Percentiles rank a stretch among this genome's conserved stretches.
phyloP scores from a whole-genome alignment of 2,797 vertebrate species.

The Pyrrhura leucotis region DNA sequence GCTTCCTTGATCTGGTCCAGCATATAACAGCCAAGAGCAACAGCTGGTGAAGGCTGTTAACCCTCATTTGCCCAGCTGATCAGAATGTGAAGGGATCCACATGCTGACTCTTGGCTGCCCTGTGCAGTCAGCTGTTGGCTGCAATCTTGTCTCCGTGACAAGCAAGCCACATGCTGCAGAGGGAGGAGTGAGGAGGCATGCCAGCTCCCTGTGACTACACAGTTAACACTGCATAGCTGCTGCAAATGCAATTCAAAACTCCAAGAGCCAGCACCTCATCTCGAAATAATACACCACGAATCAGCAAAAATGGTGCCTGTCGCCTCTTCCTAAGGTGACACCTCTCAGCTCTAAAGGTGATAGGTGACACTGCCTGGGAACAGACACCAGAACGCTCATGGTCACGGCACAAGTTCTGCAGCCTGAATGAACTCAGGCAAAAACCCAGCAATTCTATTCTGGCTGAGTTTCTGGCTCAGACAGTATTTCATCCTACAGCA shows the following conservation, averaged over 20 bases:
- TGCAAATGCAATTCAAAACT: neutral
- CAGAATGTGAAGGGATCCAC: neutral
- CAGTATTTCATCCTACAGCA: neutral
- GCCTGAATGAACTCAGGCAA: neutral
- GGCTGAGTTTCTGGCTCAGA: neutral
- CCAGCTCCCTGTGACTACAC: neutral
- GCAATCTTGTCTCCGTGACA: neutral
- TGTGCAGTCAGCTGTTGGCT: neutral
- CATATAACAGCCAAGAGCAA: neutral
- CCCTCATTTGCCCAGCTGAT: neutral
- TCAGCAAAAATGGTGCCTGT: neutral
- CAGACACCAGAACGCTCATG: neutral
- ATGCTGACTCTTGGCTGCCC: neutral
- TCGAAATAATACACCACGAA: neutral
- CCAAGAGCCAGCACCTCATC: neutral
- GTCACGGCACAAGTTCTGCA: neutral
- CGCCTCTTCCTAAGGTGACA: neutral
- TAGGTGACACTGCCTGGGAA: neutral
- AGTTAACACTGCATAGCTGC: neutral
- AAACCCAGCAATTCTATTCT: neutral
- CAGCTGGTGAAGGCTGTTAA: constrained; percentile 7
- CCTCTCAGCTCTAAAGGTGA: neutral
- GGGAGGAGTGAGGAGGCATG: neutral
- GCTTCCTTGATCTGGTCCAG: neutral
- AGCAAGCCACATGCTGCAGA: neutral